Evolutionary conservation across 2,113 vertebrate genomes (phyloP), one percentile per base, ranked within the genome.

Genomic region (Istiophorus platypterus): DNA sequence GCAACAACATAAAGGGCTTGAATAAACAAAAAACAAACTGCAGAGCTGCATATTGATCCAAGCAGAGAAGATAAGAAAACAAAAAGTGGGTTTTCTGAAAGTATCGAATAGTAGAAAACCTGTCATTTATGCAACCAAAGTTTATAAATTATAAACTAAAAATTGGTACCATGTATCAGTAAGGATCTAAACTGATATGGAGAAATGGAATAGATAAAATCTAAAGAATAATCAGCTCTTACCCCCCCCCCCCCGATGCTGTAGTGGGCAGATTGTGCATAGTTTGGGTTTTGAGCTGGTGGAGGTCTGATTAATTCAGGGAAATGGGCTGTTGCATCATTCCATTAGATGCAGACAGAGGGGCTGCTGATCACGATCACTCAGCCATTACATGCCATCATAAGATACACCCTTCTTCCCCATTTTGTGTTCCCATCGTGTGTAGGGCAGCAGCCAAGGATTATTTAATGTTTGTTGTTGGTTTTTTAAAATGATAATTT

Each of bases 351-450:
- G 26, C 52, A 63, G 70, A 69, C 47, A 42, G 45, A 64, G 52
- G 22, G 54, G 22, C 73, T 27, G 63, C 81, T 82, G 39, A 83
- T 78, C 22, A 26, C 11, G 51, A 29, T 37, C 45, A 59, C 71
- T 79, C 81, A 69, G 56, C 79, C 79, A 69, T 74, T 74, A 79
- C 69, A 58, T 52, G 49, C 14, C 1, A 66, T 54, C 84, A 70
- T 88, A 31, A 62, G 69, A 80, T 81, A 57, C 31, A 61, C 67
- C 58, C 37, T 57, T 47, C 71, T 71, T 39, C 20, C 52, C 49
- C 58, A 78, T 56, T 78, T 54, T 78, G 56, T 45, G 34, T 14
- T 5, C 57, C 20, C 37, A n/a, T n/a, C n/a, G n/a, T n/a, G n/a
- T n/a, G n/a, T 27, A 31, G 22, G 7, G 24, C 18, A 27, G 14